A percentile compares a stretch with the other conserved stretches of the same genome.
phyloP scores from a whole-genome alignment of 2,797 vertebrate species.

The Falco peregrinus region DNA sequence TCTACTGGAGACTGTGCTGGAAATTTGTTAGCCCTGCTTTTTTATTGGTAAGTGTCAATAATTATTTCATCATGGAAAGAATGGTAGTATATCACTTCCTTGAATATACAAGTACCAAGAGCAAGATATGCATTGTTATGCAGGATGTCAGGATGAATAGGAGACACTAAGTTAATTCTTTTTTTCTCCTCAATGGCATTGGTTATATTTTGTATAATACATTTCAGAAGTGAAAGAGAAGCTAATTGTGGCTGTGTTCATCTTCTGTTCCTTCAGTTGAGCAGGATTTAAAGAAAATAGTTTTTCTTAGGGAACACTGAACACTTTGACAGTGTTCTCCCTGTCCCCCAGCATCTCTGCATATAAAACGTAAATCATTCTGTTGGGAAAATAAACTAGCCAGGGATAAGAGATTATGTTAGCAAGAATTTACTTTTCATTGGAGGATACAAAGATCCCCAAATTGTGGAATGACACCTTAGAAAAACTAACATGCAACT shows the following conservation, averaged over 20 bases:
- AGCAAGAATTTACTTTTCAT: not conserved
- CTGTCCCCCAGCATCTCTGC: not conserved
- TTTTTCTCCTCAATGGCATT: not conserved
- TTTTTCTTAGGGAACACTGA: not conserved
- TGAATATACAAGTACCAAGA: not conserved
- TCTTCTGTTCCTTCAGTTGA: not conserved
- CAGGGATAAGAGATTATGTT: not conserved
- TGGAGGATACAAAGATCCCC: not conserved
- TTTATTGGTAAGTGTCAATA: constrained; percentile 85
- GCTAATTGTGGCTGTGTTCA: not conserved
- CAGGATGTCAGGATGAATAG: not conserved
- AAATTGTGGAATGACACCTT: not conserved
- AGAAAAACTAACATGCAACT: not conserved
- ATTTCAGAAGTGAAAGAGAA: not conserved
- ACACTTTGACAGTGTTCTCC: not conserved
- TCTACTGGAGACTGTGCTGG: constrained; percentile 99
- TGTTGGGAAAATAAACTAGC: not conserved
- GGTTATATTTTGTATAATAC: not conserved
- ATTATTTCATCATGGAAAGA: not conserved
- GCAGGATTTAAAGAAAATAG: not conserved
- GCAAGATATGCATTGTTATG: not conserved
- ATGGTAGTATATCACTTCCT: not conserved
- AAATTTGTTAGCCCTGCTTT: constrained; percentile 97
- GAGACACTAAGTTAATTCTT: not conserved
- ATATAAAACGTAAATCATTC: not conserved